These are phyloP conservation scores for Erynnis tages DNA, from an alignment of 2,888 invertebrate genomes.

Conservation along the genomic window DNA sequence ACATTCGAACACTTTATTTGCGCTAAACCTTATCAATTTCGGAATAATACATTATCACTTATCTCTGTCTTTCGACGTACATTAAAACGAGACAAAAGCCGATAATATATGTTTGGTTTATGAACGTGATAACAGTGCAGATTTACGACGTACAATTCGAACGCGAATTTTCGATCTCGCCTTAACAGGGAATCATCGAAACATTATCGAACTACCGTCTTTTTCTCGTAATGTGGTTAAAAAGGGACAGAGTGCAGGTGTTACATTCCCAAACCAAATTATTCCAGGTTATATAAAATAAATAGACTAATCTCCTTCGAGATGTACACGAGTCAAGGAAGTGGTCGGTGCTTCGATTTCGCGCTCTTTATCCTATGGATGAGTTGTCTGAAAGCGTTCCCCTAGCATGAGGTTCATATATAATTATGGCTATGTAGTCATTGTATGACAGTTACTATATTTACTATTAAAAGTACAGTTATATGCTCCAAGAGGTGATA, in stretches of 20 bases:
- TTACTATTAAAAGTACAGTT: too few relatives aligned
- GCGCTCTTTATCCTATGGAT: too few relatives aligned
- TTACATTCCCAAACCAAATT: too few relatives aligned
- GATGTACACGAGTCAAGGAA: too few relatives aligned
- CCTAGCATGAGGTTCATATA: too few relatives aligned
- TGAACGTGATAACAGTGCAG: conserved; percentile 27
- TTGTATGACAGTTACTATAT: too few relatives aligned
- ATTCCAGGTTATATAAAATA: too few relatives aligned
- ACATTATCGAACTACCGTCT: conserved; percentile 1
- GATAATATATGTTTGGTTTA: conserved; percentile 28
- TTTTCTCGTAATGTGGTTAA: conserved; percentile 1
- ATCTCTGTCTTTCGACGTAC: neutral
- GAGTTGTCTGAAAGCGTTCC: too few relatives aligned
- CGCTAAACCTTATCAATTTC: conserved; percentile 13
- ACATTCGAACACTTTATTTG: conserved; percentile 5
- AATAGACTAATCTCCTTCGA: too few relatives aligned
- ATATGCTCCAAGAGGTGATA: too few relatives aligned
- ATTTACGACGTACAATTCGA: conserved; percentile 22
- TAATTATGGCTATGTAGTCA: too few relatives aligned
- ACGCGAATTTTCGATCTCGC: conserved; percentile 18
- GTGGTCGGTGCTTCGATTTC: too few relatives aligned
- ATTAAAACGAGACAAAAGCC: conserved; percentile 16
- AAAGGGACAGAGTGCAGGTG: conserved; percentile 30
- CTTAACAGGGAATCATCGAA: conserved; percentile 23
- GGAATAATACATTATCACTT: neutral